Conservation (phyloP, 1,140 invertebrate species). For the Rhizoglyphus robini region DNA sequence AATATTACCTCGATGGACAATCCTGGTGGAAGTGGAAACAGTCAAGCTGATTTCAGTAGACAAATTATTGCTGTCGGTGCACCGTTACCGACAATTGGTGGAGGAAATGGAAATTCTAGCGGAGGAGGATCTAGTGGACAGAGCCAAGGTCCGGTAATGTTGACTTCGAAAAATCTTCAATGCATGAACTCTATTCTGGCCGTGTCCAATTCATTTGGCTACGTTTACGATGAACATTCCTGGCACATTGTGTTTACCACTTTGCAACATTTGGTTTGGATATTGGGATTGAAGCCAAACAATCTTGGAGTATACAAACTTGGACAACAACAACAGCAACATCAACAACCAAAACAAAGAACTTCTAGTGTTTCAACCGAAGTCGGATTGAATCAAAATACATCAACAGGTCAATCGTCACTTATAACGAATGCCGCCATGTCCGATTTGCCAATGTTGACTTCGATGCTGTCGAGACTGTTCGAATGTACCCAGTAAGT, state of each 20-base stretch:
- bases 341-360: background rate
- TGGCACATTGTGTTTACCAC: constrained; percentile 90
- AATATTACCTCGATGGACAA: background rate
- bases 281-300: constrained; percentile 85
- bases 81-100: constrained; percentile 64
- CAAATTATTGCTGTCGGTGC: constrained; percentile 84
- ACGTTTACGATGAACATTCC: constrained; percentile 64
- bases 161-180: constrained; percentile 92
- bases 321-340: constrained; percentile 43
- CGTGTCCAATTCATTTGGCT: constrained; percentile 79
- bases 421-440: constrained; percentile 88
- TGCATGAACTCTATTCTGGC: constrained; percentile 77
- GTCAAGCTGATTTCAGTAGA: constrained; percentile 48
- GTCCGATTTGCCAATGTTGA: constrained; percentile 83
- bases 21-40: background rate
- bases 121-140: constrained; percentile 63
- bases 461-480: constrained; percentile 76
- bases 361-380: background rate
- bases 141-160: constrained; percentile 30
- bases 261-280: constrained; percentile 83
- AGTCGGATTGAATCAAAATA: constrained; percentile 26
- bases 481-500: constrained; percentile 78
- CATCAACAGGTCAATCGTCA: constrained; percentile 47
- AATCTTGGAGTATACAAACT: constrained; percentile 58
- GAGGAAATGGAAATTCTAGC: constrained; percentile 44